Percentiles rank a stretch among this genome's conserved stretches.
Conservation (phyloP, 1,140 invertebrate genomes). For the Thrips palmi region DNA sequence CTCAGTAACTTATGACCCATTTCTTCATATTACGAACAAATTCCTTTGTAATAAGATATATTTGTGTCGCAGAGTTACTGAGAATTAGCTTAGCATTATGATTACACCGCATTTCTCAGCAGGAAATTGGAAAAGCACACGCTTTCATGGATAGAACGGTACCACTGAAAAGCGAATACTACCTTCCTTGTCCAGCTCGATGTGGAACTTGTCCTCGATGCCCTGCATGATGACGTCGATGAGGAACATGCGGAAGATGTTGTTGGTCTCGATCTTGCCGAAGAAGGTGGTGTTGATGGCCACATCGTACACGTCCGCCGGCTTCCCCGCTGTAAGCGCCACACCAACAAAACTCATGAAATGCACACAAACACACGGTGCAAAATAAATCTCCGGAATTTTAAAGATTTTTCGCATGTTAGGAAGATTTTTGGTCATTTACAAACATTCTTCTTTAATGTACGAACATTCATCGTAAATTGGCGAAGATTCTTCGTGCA, state of each 20-base stretch:
- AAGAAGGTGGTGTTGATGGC: constrained; percentile 56
- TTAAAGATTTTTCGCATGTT: too few relatives aligned
- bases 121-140: background rate
- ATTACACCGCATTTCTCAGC: too few relatives aligned
- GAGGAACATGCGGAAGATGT: constrained; percentile 55
- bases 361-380: too few relatives aligned
- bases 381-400: background rate
- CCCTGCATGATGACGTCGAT: constrained; percentile 55
- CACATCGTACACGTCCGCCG: constrained; percentile 54
- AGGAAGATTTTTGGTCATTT: too few relatives aligned
- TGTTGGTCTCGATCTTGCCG: constrained; percentile 40
- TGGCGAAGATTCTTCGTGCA: too few relatives aligned
- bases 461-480: too few relatives aligned
- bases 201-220: constrained; percentile 50
- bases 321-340: constrained; percentile 36
- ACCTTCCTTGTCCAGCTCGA: constrained; percentile 37
- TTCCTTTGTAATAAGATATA: constrained; percentile 6
- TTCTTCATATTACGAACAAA: background rate
- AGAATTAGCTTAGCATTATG: background rate
- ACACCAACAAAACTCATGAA: constrained; percentile 15
- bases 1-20: background rate
- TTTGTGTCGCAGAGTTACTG: background rate
- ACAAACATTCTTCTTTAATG: too few relatives aligned
- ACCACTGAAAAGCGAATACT: constrained; percentile 8
- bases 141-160: background rate